Percentiles rank a stretch among this genome's conserved stretches.
Evolutionary conservation across 2,113 vertebrate genomes (phyloP).

Genomic region (Carassius gibelio): DNA sequence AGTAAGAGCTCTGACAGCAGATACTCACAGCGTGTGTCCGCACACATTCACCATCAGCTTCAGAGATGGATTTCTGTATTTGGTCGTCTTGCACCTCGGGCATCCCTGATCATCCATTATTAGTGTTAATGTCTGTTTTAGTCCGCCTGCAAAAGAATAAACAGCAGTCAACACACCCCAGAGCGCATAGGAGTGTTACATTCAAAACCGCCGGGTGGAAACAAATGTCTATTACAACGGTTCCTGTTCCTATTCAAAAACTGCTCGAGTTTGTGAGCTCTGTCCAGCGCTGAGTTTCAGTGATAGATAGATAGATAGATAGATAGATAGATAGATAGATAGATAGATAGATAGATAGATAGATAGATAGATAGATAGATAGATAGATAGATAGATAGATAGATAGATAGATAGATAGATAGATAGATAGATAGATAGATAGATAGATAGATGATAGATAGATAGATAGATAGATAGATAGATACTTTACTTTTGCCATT

Average conservation of each 20-base stretch:
- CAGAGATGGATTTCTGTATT: conserved; percentile 94
- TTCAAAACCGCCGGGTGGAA: background rate
- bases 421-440: no score
- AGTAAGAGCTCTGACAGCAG: background rate
- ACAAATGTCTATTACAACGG: background rate
- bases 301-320: background rate
- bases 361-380: background rate
- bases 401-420: no score
- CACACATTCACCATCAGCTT: conserved; percentile 98
- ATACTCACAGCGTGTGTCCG: conserved; percentile 96
- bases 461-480: no score
- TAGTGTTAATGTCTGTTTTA: background rate
- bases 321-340: background rate
- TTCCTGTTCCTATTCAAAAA: conserved; percentile 25
- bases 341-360: background rate
- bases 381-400: background rate
- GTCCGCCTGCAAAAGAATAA: background rate
- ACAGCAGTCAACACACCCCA: background rate
- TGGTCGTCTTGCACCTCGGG: conserved; percentile 95
- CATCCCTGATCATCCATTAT: conserved; percentile 93
- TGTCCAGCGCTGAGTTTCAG: background rate
- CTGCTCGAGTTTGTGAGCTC: no score
- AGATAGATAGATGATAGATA: no score
- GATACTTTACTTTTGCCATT: no score
- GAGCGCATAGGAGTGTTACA: background rate